A percentile compares a stretch with the other conserved stretches of the same genome.
Evolutionary conservation across 2,888 invertebrate genomes (phyloP).

Genomic region (Trichopoda pennipes): DNA sequence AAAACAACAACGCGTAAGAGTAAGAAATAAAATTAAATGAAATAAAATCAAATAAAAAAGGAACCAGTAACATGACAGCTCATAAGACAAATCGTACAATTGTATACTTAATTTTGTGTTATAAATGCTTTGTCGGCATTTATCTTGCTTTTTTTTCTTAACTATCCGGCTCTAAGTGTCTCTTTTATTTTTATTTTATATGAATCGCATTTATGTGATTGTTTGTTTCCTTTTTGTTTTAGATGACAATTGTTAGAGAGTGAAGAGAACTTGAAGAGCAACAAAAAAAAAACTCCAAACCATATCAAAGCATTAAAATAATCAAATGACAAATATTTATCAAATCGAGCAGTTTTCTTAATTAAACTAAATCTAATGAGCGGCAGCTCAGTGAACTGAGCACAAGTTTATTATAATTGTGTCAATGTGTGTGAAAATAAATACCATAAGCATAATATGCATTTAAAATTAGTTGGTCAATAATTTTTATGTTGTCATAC

Average conservation of each 20-base stretch:
- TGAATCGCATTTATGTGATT: conserved; percentile 21
- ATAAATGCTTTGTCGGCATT: conserved; percentile 66
- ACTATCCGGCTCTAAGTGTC: conserved; percentile 41
- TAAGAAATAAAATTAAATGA: conserved; percentile 13
- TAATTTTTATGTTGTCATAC: not conserved
- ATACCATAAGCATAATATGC: not conserved
- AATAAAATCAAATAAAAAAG: conserved; percentile 42
- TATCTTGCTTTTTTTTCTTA: conserved; percentile 29
- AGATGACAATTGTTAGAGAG: conserved; percentile 59
- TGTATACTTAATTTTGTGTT: conserved; percentile 59
- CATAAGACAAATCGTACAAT: conserved; percentile 66
- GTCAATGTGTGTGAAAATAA: not conserved
- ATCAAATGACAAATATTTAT: conserved; percentile 63
- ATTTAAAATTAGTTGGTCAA: not conserved
- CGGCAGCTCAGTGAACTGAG: not conserved
- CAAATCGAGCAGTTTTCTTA: conserved; percentile 61
- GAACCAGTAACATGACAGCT: conserved; percentile 61
- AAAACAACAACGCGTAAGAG: conserved; percentile 13
- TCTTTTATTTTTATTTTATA: conserved; percentile 44
- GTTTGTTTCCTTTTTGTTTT: conserved; percentile 5
- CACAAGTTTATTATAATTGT: no score
- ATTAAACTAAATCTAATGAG: conserved; percentile 43
- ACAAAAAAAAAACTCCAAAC: conserved; percentile 15
- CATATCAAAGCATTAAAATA: conserved; percentile 56
- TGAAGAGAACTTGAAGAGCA: conserved; percentile 3